phyloP scores from a whole-genome alignment of 1,140 invertebrate genomes.

The Lamellibrachia luymesi region DNA sequence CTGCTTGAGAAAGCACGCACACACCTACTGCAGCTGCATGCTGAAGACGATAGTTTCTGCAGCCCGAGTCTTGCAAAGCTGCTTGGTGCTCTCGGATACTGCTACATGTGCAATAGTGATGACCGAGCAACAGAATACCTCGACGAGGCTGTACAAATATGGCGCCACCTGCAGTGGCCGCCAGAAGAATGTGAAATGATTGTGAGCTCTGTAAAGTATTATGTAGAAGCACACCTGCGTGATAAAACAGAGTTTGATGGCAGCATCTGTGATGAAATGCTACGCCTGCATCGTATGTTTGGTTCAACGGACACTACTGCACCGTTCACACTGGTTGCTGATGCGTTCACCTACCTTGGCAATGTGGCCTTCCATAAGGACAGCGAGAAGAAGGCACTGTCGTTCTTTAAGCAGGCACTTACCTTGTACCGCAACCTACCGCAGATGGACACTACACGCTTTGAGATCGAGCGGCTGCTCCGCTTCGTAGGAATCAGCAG shows the following conservation, averaged over 20 bases:
- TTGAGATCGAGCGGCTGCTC: conserved; percentile 12
- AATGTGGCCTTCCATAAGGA: conserved; percentile 16
- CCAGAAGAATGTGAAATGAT: conserved; percentile 13
- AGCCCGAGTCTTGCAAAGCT: neutral
- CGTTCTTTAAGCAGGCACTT: conserved; percentile 12
- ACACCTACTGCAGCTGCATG: neutral
- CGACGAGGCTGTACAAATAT: neutral
- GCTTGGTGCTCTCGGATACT: conserved; percentile 11
- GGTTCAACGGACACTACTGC: neutral
- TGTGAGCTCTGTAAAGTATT: conserved; percentile 8
- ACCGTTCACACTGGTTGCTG: neutral
- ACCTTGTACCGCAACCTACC: neutral
- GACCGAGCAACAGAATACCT: conserved; percentile 14
- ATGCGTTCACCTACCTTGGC: conserved; percentile 17
- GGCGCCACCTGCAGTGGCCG: conserved; percentile 9
- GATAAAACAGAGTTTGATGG: too few species aligned
- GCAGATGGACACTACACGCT: neutral
- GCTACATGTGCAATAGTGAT: conserved; percentile 8
- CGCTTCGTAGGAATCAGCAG: conserved; percentile 16
- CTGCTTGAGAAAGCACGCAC: neutral
- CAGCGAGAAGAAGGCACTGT: conserved; percentile 10
- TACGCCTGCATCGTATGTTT: neutral
- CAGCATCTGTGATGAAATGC: neutral
- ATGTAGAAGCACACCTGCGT: neutral
- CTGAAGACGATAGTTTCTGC: neutral